Base-by-base conservation (phyloP, 2,113 vertebrate species). In the Piaya cayana region DNA sequence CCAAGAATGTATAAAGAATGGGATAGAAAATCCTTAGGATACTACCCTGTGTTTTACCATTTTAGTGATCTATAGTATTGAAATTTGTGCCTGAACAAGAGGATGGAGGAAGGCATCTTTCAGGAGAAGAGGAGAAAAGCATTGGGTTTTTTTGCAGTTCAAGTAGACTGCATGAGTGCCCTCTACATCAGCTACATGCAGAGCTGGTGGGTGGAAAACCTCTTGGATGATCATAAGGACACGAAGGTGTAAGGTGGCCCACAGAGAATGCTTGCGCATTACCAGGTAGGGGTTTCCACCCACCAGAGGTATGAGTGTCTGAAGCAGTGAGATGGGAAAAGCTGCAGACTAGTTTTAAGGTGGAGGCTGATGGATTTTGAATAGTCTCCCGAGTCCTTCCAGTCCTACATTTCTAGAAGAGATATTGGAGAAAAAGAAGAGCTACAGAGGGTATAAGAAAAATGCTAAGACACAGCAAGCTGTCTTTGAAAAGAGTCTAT, bases 181-280 rank as follows among this genome's bases (percentile, higher is more conserved):
- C 76, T 88, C 65, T 78, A 15, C 77, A 43, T 81, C 47, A 88
- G 64, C 65, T 56, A 30, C 69, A 34, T 3, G 50, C 22, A 56
- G 76, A 91, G 37, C 39, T 88, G n/a, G 29, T 37, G 47, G 17
- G 17, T 65, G 50, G 64, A 67, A 94, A 93, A 70, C 26, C 52
- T 86, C 45, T 30, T 39, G 64, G 34, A 70, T 47, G 39, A 59
- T 59, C 37, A 64, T 65, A 93, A 30, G 77, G 74, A 76, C 65
- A 58, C 29, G 64, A 36, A 78, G 21, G 16, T 2, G 3, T 75
- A 74, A 91, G 69, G 52, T 93, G 91, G 22, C 37, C 60, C 23
- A 19, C 0, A 3, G 60, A 2, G 6, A 84, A 29, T 0, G 2
- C 8, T 71, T 6, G 7, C 32, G 34, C 23, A 3, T 17, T 37